Evolutionary conservation across 2,113 vertebrate species (phyloP).

Genomic region (Brachyhypopomus occidentalis): DNA sequence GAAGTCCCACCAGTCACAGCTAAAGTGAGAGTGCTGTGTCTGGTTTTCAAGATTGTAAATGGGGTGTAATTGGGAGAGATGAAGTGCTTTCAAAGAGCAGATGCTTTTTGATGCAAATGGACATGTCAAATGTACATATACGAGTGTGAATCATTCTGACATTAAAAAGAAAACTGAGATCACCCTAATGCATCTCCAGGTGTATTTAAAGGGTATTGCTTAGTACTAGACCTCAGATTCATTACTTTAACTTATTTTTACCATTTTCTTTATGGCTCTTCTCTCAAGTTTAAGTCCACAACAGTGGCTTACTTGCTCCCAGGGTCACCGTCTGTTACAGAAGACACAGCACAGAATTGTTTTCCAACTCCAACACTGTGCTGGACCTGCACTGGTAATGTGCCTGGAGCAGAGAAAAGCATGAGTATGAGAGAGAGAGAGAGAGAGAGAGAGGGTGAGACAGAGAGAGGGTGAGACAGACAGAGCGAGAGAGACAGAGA

Average conservation of each 20-base stretch:
- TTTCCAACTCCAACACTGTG: slow-evolving; percentile 17
- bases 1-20: slow-evolving; percentile 63
- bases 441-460: too few relatives aligned
- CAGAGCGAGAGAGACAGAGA: too few relatives aligned
- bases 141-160: neutral
- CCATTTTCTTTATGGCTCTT: neutral
- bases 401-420: neutral
- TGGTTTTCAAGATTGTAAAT: slow-evolving; percentile 14
- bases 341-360: neutral
- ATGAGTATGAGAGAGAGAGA: neutral
- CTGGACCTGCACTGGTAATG: slow-evolving; percentile 7
- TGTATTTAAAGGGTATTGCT: neutral
- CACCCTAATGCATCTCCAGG: too few relatives aligned
- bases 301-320: slow-evolving; percentile 2
- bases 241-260: neutral
- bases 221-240: neutral
- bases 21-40: slow-evolving; percentile 41
- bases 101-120: neutral
- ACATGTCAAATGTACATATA: slow-evolving; percentile 1
- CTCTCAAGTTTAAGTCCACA: neutral
- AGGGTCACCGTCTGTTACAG: neutral
- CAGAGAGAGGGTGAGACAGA: too few relatives aligned
- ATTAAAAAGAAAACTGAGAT: too few relatives aligned
- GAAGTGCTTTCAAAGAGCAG: too few relatives aligned
- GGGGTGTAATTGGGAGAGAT: neutral